Base-by-base conservation (phyloP, 1,140 invertebrate species). In the Microplitis demolitor region DNA sequence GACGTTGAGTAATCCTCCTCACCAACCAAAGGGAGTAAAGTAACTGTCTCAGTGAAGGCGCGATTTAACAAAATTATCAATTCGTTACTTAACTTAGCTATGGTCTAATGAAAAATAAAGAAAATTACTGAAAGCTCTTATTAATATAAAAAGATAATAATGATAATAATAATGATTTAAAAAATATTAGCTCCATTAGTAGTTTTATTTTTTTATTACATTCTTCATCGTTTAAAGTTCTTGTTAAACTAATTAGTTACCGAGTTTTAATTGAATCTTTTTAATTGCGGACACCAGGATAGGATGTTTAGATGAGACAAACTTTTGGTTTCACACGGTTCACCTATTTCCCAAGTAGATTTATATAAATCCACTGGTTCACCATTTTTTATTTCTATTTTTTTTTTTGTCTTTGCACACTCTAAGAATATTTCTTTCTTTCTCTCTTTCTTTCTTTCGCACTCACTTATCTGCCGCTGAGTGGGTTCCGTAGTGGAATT, bases 201-300 rank as follows among this genome's bases (percentile, higher is more conserved):
- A 13, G 31, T 62, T 33, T 45, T 39, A 39, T 45, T 5, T 11
- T 39, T 9, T 45, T 45, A 9, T 45, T 45, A 5, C 37, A 6
- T 11, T 9, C 6, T 45, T 11, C 39, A 45, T 45, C 39, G 2
- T 11, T 45, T 45, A 45, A 45, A 45, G 39, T 45, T 45, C 39
- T 45, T 45, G 39, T 58, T 62, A 5, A 24, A 69, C 67, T 80
- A 80, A 81, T 80, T 79, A 81, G 78, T 62, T 69, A 37, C 63
- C 39, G 39, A 69, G 76, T 76, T 81, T 82, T 80, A 83, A 83
- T 83, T 78, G 79, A 83, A 80, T 82, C 66, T 73, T 61, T 45
- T 34, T 50, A 53, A 61, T 33, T 45, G 33, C 45, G 37, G 60
- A 37, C 24, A 63, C 64, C 50, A 45, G 69, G 53, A 51, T 31